Base-by-base conservation (phyloP, 2,888 invertebrate genomes). In the Andrena flavipes region DNA sequence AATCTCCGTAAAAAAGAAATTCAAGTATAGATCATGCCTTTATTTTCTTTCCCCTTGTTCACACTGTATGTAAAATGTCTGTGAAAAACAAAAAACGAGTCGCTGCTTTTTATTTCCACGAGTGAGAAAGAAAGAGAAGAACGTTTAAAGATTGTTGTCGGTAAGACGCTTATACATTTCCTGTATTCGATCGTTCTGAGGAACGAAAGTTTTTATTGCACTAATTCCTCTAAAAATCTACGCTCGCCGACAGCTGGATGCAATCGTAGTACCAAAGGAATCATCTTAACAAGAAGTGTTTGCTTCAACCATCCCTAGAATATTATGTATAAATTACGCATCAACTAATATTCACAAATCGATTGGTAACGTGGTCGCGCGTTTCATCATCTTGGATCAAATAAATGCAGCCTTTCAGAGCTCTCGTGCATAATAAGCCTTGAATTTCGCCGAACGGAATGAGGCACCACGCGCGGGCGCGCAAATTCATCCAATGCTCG, bases 151-250 rank as follows among this genome's bases (percentile, higher is more conserved):
- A 65, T 29, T 67, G 30, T 64, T 69, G 63, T 51, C 42, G 49
- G 51, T 72, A 76, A 81, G 76, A 75, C 71, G 64, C 65, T 76
- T 76, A 76, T 75, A 72, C 42, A 74, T 64, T 75, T 72, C 16
- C 59, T 77, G 77, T 65, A 73, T 71, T 80, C 35, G 60, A 74
- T 76, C 42, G 23, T 77, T 65, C 42, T 75, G 72, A 67, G 60
- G 79, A 82, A 82, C 29, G 49, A 60, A 62, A 69, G 26, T 26
- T 69, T 82, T 76, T 86, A 86, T 86, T 86, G 86, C 86, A 86
- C 86, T 77, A 80, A 81, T 72, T 83, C 65, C 35, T 86, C 63
- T 72, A 84, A 73, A 62, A 65, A 75, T 70, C 73, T 85, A 82
- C 76, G 70, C 71, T 70, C 70, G 23, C 13, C 13, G 62, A 78